Percentiles rank a stretch among this genome's conserved stretches.
Evolutionary conservation across 2,113 vertebrate genomes (phyloP).

Genomic region (Dromiciops gliroides): DNA sequence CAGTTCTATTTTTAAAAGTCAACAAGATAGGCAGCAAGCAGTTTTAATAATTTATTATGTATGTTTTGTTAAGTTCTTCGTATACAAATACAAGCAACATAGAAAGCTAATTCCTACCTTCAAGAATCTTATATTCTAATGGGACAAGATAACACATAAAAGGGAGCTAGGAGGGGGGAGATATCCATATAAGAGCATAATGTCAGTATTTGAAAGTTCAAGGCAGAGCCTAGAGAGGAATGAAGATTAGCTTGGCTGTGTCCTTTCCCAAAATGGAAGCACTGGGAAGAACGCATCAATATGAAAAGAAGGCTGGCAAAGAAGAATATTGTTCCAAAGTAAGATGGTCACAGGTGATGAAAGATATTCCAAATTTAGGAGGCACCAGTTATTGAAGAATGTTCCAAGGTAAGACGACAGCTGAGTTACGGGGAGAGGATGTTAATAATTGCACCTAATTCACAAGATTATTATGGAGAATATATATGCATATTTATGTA

Average conservation of each 20-base stretch:
- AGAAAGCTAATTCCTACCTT: neutral
- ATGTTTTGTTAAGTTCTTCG: neutral
- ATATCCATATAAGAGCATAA: neutral
- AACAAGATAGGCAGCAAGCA: neutral
- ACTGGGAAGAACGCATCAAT: neutral
- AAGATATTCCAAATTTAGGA: neutral
- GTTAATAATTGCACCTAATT: no score
- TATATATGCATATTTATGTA: no score
- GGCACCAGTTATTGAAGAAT: neutral
- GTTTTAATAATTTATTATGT: neutral
- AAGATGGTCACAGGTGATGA: neutral
- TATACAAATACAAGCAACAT: neutral
- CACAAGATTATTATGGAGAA: no score
- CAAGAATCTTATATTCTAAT: neutral
- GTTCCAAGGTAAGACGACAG: neutral
- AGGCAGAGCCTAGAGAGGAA: neutral
- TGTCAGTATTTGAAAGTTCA: neutral
- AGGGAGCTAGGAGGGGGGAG: neutral
- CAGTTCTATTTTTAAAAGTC: neutral
- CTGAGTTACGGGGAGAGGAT: neutral
- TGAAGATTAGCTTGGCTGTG: neutral
- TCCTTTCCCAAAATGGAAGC: neutral
- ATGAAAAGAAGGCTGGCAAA: neutral
- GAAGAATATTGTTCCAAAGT: neutral
- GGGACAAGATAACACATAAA: neutral